Conservation (phyloP, 2,888 invertebrate genomes). For the Leuctra nigra region DNA sequence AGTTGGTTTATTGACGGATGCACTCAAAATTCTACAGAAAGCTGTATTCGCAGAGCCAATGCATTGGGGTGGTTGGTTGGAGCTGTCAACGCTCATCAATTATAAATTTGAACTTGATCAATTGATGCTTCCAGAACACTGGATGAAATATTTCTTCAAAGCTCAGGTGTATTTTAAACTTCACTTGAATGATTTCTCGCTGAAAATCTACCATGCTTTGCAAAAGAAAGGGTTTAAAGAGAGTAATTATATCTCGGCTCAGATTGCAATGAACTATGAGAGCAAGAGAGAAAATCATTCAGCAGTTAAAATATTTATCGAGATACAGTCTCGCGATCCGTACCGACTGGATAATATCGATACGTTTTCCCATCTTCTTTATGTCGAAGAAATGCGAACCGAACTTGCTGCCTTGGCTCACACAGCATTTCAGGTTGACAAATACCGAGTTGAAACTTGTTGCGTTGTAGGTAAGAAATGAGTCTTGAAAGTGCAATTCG, state of each 20-base stretch:
- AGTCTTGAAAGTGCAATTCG: not conserved
- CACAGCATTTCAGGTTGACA: conserved; percentile 87
- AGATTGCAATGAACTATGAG: conserved; percentile 88
- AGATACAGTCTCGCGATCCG: conserved; percentile 80
- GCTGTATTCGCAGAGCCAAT: conserved; percentile 73
- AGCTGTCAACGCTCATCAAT: conserved; percentile 76
- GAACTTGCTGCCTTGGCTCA: conserved; percentile 92
- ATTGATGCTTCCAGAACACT: conserved; percentile 66
- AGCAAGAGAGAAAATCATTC: conserved; percentile 89
- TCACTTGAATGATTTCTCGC: conserved; percentile 82
- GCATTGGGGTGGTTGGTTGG: conserved; percentile 94
- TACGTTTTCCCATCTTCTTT: conserved; percentile 91
- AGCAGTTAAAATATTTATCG: conserved; percentile 77
- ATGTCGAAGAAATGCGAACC: conserved; percentile 86
- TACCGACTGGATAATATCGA: conserved; percentile 94
- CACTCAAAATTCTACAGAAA: conserved; percentile 70
- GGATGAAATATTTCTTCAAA: conserved; percentile 91
- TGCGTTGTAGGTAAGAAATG: conserved; percentile 79
- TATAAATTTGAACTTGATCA: conserved; percentile 63
- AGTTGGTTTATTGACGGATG: conserved; percentile 70
- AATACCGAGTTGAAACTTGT: conserved; percentile 95
- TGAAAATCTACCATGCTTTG: conserved; percentile 72
- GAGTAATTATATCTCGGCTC: conserved; percentile 83
- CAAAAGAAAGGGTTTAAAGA: conserved; percentile 74
- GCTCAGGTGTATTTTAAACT: conserved; percentile 86